Evolutionary conservation across 2,888 invertebrate species (phyloP), one percentile per base, ranked within the genome.

Genomic region (Drosophila eohydei): DNA sequence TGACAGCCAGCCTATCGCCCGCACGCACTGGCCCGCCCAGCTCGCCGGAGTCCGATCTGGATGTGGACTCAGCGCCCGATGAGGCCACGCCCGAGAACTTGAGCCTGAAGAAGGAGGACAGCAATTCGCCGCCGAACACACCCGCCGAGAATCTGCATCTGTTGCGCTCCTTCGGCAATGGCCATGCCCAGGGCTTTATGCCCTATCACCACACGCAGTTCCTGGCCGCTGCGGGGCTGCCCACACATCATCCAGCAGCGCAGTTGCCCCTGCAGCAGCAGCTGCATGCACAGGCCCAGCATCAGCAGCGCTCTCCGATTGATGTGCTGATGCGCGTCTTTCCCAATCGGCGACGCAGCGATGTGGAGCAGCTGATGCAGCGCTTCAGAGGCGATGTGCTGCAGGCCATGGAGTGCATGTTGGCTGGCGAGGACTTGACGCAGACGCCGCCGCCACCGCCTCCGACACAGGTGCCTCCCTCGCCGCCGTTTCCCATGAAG

Each of bases 401-500:
- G 0, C 96, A 97, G 81, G 98, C 98, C 0, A 98, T 98, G 95
- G 98, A 98, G 91, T 95, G 97, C 91, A 95, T 98, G 94, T 94
- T 97, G 14, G 95, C 96, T 74, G 95, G 95, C 2, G 94, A 94
- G 67, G 91, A 93, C 69, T 78, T 92, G 58, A 82, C 88, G 3
- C 91, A 90, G 68, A 85, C 91, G 5, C 80, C 80, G 43, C 82
- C 95, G 77, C 95, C 95, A 3, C 79, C 88, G 44, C 84, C 90
- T 11, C 78, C 91, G 87, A 16, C 78, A 3, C 91, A 85, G 71
- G 90, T 92, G 28, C 89, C 91, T 28, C 89, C 92, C 0, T 92
- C 93, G 8, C 92, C 93, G 38, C 92, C 92, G 14, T 93, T 93
- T 63, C 91, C 93, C 14, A 84, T 93, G 66, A 93, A 93, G 83